These are phyloP conservation scores for Incurvaria masculella DNA, from an alignment of 2,888 invertebrate species.

Conservation along the genomic window DNA sequence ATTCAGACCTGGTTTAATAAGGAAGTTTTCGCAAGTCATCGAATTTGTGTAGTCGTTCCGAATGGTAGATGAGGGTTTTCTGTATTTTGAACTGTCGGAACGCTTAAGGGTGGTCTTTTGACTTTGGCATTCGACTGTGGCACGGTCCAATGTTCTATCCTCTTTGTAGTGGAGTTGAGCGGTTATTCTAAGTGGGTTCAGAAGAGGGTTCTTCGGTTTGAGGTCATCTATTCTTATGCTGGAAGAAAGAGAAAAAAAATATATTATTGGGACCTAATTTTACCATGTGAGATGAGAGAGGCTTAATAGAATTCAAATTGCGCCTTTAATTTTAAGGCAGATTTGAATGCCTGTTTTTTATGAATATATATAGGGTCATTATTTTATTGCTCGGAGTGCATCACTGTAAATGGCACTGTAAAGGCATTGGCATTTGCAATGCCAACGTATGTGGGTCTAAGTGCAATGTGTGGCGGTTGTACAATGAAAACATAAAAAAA, in stretches of 20 bases:
- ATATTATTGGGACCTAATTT: no score
- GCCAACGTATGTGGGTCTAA: no score
- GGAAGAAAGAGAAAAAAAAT: constrained; percentile 25
- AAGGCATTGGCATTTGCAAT: no score
- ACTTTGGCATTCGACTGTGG: constrained; percentile 68
- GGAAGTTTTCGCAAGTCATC: constrained; percentile 49
- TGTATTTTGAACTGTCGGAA: constrained; percentile 68
- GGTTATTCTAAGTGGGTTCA: constrained; percentile 62
- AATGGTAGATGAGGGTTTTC: constrained; percentile 63
- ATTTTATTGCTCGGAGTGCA: neutral
- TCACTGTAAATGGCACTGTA: no score
- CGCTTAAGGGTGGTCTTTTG: constrained; percentile 62
- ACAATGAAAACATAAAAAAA: no score
- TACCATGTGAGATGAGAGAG: no score
- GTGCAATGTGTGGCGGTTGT: no score
- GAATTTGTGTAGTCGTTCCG: constrained; percentile 64
- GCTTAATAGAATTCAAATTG: no score
- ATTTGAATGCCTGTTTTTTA: neutral
- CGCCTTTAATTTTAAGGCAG: no score
- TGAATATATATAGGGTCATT: neutral
- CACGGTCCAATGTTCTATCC: constrained; percentile 73
- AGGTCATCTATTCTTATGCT: constrained; percentile 59
- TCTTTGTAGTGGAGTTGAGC: constrained; percentile 77
- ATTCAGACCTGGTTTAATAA: constrained; percentile 64
- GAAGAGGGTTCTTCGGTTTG: constrained; percentile 57